Evolutionary conservation across 2,888 invertebrate species (phyloP).

Genomic region (Ectemnius continuus): DNA sequence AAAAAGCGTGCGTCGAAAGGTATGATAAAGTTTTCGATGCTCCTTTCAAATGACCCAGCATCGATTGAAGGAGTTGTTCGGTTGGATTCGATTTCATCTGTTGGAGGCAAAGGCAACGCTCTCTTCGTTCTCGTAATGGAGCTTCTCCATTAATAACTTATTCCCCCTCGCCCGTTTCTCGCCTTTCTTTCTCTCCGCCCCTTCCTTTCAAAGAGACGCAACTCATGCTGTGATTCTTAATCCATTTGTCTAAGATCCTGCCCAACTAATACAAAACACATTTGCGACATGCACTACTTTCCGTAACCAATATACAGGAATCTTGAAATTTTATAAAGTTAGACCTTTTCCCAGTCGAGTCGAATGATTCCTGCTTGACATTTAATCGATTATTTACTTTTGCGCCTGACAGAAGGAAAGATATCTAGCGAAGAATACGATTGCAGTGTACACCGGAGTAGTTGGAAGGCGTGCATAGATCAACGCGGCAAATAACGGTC

Average conservation of each 20-base stretch:
- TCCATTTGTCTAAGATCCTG: no score
- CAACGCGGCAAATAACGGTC: conserved; percentile 47
- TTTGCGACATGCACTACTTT: no score
- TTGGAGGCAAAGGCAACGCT: conserved; percentile 17
- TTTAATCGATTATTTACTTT: conserved; percentile 9
- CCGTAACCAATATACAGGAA: no score
- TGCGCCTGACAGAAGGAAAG: neutral
- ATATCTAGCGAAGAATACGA: conserved; percentile 10
- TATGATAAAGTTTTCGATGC: no score
- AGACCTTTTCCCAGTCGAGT: no score
- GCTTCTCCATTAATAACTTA: neutral
- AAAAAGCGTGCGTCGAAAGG: no score
- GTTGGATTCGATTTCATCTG: conserved; percentile 24
- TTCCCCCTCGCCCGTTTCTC: neutral
- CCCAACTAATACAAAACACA: no score
- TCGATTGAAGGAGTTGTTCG: conserved; percentile 14
- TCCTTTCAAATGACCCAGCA: neutral
- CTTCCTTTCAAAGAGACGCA: neutral
- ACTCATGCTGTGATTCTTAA: no score
- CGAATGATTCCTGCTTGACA: neutral
- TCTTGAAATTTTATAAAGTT: no score
- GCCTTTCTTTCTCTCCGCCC: neutral
- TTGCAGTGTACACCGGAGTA: conserved; percentile 24
- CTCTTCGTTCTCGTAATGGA: conserved; percentile 15
- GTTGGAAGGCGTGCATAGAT: conserved; percentile 35